Conservation (phyloP, 2,113 vertebrate species). For the Protobothrops flavoviridis region DNA sequence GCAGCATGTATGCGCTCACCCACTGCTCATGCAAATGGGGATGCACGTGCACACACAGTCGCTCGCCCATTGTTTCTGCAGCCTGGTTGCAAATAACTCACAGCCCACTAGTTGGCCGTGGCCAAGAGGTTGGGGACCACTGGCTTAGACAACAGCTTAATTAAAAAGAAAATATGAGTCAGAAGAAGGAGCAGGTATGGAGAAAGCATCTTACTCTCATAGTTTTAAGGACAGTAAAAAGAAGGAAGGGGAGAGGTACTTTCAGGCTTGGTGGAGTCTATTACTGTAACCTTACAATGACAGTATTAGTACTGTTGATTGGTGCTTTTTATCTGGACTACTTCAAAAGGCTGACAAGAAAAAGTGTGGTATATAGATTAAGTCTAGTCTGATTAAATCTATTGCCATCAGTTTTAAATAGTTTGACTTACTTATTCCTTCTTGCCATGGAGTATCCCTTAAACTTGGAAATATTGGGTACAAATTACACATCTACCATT, state of each 20-base stretch:
- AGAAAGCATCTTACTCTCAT: background rate
- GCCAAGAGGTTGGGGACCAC: background rate
- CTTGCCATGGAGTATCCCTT: background rate
- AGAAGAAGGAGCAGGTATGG: background rate
- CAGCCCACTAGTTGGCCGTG: background rate
- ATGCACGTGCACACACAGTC: fast-evolving
- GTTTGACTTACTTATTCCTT: background rate
- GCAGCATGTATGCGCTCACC: background rate
- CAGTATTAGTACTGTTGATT: background rate
- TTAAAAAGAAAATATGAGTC: background rate
- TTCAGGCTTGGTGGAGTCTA: background rate
- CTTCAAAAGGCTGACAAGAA: background rate
- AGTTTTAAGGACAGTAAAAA: background rate
- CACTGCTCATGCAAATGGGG: background rate
- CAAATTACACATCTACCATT: background rate
- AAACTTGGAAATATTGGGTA: background rate
- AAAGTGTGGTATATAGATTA: background rate
- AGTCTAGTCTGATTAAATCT: background rate
- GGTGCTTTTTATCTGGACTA: background rate
- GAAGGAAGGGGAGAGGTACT: background rate
- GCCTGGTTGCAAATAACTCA: background rate
- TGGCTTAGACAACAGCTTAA: background rate
- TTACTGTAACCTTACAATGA: background rate
- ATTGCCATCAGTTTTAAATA: background rate
- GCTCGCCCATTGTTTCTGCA: background rate